A percentile compares a stretch with the other conserved stretches of the same genome.
Evolutionary conservation across 2,797 vertebrate species (phyloP).

Genomic region (Argyrosomus regius): DNA sequence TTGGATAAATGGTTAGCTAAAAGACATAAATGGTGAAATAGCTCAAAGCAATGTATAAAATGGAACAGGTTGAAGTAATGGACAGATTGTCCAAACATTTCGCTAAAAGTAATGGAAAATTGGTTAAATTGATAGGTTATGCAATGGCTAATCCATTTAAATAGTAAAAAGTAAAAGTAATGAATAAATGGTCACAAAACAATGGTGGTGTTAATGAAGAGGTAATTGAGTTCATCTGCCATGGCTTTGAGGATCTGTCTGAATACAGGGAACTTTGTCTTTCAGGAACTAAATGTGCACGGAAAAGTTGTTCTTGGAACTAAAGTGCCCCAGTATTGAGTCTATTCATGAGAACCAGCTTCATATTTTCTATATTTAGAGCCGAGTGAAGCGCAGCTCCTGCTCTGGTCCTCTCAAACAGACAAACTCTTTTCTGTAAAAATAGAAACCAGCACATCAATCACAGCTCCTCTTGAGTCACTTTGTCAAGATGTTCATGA

Average conservation of each 20-base stretch:
- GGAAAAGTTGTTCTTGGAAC: not conserved
- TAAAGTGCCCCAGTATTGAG: not conserved
- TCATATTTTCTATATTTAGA: constrained; percentile 28
- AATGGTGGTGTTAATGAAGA: not conserved
- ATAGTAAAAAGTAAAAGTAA: not conserved
- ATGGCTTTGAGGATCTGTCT: not conserved
- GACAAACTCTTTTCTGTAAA: constrained; percentile 36
- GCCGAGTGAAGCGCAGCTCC: constrained; percentile 6
- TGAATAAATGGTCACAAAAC: not conserved
- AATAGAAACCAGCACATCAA: constrained; percentile 48
- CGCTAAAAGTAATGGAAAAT: not conserved
- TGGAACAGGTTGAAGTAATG: not conserved
- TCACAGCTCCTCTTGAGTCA: constrained; percentile 20
- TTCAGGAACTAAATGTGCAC: not conserved
- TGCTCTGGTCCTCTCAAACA: not conserved
- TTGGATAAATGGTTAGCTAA: not conserved
- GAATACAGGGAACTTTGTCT: not conserved
- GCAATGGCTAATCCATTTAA: too few relatives aligned
- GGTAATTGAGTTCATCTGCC: not conserved
- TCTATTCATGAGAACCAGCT: not conserved
- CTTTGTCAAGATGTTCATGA: constrained; percentile 35
- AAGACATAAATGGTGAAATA: too few relatives aligned
- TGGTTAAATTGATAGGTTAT: not conserved
- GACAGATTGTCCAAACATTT: not conserved
- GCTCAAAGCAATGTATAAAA: too few relatives aligned